Percentiles rank a stretch among this genome's conserved stretches.
Evolutionary conservation across 2,797 vertebrate genomes (phyloP).

Genomic region (Geotrypetes seraphini): DNA sequence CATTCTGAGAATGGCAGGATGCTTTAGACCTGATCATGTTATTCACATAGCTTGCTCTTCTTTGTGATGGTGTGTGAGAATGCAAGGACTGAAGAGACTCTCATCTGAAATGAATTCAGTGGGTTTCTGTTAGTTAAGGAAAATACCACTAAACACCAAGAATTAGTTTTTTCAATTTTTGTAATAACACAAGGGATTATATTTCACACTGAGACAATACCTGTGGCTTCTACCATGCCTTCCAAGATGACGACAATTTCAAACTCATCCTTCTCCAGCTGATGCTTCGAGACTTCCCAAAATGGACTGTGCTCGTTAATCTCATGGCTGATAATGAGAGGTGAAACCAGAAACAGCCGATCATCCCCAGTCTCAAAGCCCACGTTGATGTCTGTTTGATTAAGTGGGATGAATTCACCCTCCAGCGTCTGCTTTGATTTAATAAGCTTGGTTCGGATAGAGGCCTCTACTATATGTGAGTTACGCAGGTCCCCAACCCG

Average conservation of each 20-base stretch:
- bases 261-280: constrained; percentile 88
- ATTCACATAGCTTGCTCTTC: too few relatives aligned
- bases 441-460: constrained; percentile 95
- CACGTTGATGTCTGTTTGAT: constrained; percentile 94
- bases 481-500: constrained; percentile 88
- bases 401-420: constrained; percentile 92
- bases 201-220: too few relatives aligned
- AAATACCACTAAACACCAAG: too few relatives aligned
- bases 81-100: too few relatives aligned
- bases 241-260: constrained; percentile 97
- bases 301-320: constrained; percentile 79
- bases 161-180: too few relatives aligned
- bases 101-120: too few relatives aligned
- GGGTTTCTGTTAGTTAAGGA: too few relatives aligned
- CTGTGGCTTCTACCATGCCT: constrained; percentile 95
- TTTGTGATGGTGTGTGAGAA: too few relatives aligned
- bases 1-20: too few relatives aligned
- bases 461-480: constrained; percentile 94
- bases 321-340: constrained; percentile 91
- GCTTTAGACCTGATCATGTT: too few relatives aligned
- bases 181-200: too few relatives aligned
- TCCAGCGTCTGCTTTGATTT: constrained; percentile 95
- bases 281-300: constrained; percentile 85
- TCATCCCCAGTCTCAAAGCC: constrained; percentile 94
- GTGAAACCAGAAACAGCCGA: constrained; percentile 90